Evolutionary conservation across 92 coral and sea anemone species (phyloP).

Genomic region (Porites lobata): DNA sequence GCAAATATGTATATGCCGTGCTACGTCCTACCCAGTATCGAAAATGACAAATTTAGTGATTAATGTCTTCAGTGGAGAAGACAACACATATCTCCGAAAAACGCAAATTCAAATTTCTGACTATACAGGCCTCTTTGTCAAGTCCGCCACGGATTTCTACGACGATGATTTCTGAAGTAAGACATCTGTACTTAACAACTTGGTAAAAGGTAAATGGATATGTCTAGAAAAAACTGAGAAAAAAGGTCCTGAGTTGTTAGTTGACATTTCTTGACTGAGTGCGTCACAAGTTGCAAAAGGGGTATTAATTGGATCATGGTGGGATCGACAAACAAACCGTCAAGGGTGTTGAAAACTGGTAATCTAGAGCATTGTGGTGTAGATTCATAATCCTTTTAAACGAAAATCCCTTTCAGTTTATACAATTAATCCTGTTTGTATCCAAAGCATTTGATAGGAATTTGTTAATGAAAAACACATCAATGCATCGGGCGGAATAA

Average conservation of each 20-base stretch:
- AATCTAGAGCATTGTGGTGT: background rate
- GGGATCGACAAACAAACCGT: background rate
- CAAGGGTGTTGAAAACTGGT: no score
- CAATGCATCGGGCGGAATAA: background rate
- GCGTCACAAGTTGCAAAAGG: background rate
- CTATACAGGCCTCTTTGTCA: background rate
- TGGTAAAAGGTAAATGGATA: no score
- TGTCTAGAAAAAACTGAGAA: no score
- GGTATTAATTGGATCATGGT: constrained; percentile 6
- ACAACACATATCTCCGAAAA: background rate
- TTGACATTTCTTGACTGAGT: background rate
- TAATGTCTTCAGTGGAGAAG: no score
- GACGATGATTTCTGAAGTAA: background rate
- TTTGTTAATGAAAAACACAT: constrained; percentile 4
- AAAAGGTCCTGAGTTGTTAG: no score
- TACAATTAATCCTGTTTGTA: background rate
- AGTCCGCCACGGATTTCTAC: background rate
- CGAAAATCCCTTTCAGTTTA: background rate
- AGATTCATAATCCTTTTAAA: background rate
- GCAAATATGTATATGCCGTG: no score
- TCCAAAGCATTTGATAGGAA: constrained; percentile 12
- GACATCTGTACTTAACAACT: no score
- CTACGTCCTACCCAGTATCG: no score
- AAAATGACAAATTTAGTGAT: no score
- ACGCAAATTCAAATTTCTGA: background rate